These are phyloP conservation scores for Ophion ventricosus DNA, from an alignment of 2,888 invertebrate genomes.

Conservation along the genomic window DNA sequence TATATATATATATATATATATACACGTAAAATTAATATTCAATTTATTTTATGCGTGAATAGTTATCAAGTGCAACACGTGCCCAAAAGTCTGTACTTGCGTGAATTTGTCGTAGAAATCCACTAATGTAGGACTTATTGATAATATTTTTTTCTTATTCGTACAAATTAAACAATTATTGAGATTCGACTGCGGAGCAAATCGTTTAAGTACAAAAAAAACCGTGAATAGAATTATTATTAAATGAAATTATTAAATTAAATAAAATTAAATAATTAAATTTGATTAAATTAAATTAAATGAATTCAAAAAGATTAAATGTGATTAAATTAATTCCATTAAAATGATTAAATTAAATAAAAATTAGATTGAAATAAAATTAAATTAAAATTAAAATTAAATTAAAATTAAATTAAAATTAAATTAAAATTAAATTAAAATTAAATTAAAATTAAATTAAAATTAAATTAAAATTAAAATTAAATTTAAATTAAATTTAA, in stretches of 20 bases:
- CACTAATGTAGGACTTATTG: background rate
- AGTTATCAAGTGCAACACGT: slow-evolving; percentile 3
- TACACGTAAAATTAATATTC: background rate
- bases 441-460: too few species aligned
- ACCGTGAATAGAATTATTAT: too few species aligned
- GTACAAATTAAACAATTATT: background rate
- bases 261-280: too few species aligned
- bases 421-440: background rate
- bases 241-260: too few species aligned
- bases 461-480: too few species aligned
- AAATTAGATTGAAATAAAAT: too few species aligned
- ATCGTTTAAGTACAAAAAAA: background rate
- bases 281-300: too few species aligned
- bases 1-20: slow-evolving; percentile 3
- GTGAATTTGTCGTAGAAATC: background rate
- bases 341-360: too few species aligned
- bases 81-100: background rate
- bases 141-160: background rate
- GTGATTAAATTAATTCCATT: too few species aligned
- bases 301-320: too few species aligned
- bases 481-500: too few species aligned
- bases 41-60: too few species aligned
- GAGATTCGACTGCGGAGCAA: background rate
- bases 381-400: background rate
- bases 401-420: background rate